Conservation (phyloP, 2,113 vertebrate species). For the Amphilophus citrinellus region DNA sequence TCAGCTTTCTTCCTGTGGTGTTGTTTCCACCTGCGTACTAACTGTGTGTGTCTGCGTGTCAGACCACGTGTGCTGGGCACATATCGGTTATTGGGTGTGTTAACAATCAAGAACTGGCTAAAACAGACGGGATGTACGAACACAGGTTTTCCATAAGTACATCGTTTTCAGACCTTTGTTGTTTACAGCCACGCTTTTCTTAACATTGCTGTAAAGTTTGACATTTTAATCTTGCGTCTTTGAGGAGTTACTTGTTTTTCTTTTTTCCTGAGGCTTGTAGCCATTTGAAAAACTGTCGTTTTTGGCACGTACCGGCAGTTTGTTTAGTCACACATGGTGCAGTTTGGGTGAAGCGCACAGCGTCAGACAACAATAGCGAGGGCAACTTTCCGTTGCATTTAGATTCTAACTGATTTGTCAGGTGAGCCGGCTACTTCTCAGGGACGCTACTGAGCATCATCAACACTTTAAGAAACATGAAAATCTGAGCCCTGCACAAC, state of each 20-base stretch:
- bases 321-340: background rate
- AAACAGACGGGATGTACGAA: background rate
- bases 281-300: background rate
- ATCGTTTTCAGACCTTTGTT: background rate
- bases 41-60: background rate
- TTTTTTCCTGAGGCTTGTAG: too few relatives aligned
- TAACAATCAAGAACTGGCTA: background rate
- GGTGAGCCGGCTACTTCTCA: background rate
- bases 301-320: background rate
- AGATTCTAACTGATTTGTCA: background rate
- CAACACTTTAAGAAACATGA: background rate
- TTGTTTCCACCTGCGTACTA: background rate
- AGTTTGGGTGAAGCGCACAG: background rate
- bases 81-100: background rate
- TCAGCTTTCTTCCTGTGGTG: background rate
- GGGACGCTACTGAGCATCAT: background rate
- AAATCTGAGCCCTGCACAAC: background rate
- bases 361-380: background rate
- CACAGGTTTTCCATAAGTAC: background rate
- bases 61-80: background rate
- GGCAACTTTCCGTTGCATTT: background rate
- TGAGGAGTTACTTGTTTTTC: too few relatives aligned
- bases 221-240: too few relatives aligned
- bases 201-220: background rate
- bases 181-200: background rate